Percentiles rank a stretch among this genome's conserved stretches.
These are phyloP conservation scores for Eulemur rufifrons DNA, from an alignment of 2,113 vertebrate species.

Conservation along the genomic window DNA sequence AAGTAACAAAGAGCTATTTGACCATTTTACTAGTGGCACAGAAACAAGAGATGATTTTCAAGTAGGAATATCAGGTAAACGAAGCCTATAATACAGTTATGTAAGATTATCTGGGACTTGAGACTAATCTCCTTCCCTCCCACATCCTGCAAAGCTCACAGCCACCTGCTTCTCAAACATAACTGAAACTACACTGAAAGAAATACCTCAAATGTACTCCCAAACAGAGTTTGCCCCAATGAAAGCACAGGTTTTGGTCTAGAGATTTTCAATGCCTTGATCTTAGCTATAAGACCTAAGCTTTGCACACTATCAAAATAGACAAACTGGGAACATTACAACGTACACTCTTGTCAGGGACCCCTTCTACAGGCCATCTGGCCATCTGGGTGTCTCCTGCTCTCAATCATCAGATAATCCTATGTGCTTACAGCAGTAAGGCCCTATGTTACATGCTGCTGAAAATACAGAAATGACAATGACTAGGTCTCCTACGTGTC, in stretches of 20 bases:
- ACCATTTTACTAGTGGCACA: neutral
- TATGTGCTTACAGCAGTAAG: neutral
- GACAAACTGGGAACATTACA: neutral
- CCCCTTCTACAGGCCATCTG: neutral
- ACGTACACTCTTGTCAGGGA: neutral
- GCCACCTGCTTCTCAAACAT: conserved; percentile 8
- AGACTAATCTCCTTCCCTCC: neutral
- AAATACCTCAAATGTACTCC: neutral
- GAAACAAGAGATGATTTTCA: neutral
- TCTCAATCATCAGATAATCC: neutral
- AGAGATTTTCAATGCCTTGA: neutral
- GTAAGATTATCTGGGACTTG: conserved; percentile 47
- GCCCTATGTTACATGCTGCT: neutral
- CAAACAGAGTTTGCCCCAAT: neutral
- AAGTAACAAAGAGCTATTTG: neutral
- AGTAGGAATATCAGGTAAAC: conserved; percentile 24
- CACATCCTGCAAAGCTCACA: neutral
- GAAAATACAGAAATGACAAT: neutral
- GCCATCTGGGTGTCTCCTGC: neutral
- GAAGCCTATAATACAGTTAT: conserved; percentile 34
- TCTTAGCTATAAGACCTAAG: neutral
- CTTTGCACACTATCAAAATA: neutral
- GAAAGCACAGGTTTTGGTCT: neutral
- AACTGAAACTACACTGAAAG: neutral
- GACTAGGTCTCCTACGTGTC: neutral